Base-by-base conservation (phyloP, 1,140 invertebrate genomes). In the Eumeta japonica region DNA sequence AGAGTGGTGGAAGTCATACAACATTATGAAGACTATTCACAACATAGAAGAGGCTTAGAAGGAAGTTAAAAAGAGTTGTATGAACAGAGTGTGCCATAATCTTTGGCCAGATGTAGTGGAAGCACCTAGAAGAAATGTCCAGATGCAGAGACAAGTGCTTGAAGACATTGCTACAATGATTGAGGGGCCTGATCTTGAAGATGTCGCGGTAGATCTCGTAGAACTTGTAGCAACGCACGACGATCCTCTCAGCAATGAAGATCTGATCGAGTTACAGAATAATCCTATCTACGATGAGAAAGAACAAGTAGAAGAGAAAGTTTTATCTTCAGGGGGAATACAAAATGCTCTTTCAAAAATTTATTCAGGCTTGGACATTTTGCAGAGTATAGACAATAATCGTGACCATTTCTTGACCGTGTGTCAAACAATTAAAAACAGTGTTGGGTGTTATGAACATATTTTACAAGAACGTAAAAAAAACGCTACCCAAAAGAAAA, bases 401-500 rank as follows among this genome's bases (percentile, higher is more conserved):
- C 28, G 31, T 35, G 39, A 41, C 39, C n/a, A n/a, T n/a, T n/a
- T n/a, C n/a, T n/a, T n/a, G n/a, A n/a, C n/a, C n/a, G n/a, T n/a
- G n/a, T n/a, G 41, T 41, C 45, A 43, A 48, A 40, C 16, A 48
- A 35, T 43, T 37, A 47, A 43, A 46, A 43, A 39, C 40, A 36
- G 40, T 43, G 40, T 43, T 46, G 24, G 16, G 34, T 36, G 41
- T 47, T 35, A 37, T 16, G 35, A 44, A 44, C 35, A 14, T 42
- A 41, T 44, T 39, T 48, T 39, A 28, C 16, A 18, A 45, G 34
- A 37, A 40, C 16, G 38, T 28, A 36, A 32, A 20, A 30, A 30
- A 30, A 10, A 30, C 4, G 13, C 9, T 10, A 12, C 7, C 13
- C 13, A 12, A 30, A 10, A 10, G 13, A 30, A 24, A 24, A 7